A percentile compares a stretch with the other conserved stretches of the same genome.
These are phyloP conservation scores for Euwallacea similis DNA, from an alignment of 1,140 invertebrate species.

Conservation along the genomic window DNA sequence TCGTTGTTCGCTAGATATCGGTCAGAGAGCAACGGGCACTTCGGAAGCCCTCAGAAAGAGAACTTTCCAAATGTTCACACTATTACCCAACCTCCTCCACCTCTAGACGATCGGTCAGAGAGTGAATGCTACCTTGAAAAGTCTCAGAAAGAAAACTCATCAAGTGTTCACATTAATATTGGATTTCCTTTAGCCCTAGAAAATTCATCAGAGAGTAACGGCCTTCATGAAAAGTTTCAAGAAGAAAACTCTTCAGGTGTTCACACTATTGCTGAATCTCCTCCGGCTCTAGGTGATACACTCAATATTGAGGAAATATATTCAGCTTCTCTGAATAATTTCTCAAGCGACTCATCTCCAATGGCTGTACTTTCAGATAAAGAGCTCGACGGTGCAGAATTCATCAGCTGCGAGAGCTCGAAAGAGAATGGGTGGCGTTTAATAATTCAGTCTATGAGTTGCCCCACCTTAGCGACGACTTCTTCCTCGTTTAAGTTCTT, in stretches of 20 bases:
- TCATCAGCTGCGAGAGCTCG: neutral
- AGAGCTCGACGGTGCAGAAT: neutral
- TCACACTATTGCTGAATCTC: too few species aligned
- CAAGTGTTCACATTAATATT: too few species aligned
- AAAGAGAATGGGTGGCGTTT: neutral
- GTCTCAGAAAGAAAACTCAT: too few species aligned
- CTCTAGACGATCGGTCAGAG: neutral
- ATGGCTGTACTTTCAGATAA: too few species aligned
- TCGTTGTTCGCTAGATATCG: too few species aligned
- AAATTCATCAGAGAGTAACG: too few species aligned
- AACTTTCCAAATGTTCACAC: neutral
- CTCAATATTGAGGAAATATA: neutral
- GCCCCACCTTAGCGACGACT: constrained; percentile 19
- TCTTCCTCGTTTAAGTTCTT: constrained; percentile 39
- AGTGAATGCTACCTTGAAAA: too few species aligned
- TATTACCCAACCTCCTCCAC: neutral
- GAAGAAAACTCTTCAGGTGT: too few species aligned
- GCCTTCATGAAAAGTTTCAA: too few species aligned
- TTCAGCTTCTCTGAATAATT: neutral
- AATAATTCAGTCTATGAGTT: constrained; percentile 30
- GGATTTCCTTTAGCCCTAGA: too few species aligned
- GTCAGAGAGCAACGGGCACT: neutral
- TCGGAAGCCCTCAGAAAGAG: neutral
- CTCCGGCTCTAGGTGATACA: too few species aligned
- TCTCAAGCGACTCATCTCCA: constrained; percentile 1